Evolutionary conservation across 1,140 invertebrate species (phyloP).

Genomic region (Lanistes nyassanus): DNA sequence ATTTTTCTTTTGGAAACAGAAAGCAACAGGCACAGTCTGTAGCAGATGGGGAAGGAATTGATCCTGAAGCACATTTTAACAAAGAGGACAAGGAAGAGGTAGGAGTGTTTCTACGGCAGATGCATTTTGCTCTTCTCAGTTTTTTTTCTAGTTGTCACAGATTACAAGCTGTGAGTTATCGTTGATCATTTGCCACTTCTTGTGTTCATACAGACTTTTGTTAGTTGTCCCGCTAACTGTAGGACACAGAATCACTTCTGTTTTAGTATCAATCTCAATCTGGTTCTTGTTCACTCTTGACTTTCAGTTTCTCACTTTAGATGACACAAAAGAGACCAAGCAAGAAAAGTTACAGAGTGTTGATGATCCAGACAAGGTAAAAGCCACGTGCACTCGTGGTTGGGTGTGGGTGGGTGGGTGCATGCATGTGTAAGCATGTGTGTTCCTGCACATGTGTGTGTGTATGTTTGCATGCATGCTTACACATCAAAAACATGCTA

Average conservation of each 20-base stretch:
- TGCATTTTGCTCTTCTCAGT: neutral
- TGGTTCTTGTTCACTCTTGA: conserved; percentile 10
- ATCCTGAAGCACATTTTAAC: conserved; percentile 39
- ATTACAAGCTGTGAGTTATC: neutral
- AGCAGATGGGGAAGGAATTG: conserved; percentile 44
- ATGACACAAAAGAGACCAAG: conserved; percentile 53
- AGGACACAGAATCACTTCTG: neutral
- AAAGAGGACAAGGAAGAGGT: conserved; percentile 48
- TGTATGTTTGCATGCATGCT: too few species aligned
- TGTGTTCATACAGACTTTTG: neutral
- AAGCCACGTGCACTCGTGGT: too few species aligned
- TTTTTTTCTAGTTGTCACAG: neutral
- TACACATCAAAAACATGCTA: too few species aligned
- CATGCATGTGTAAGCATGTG: too few species aligned
- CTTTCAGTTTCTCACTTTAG: conserved; percentile 58
- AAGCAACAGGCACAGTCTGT: conserved; percentile 33
- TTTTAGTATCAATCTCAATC: neutral
- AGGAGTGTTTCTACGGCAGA: neutral
- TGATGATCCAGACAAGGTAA: conserved; percentile 34
- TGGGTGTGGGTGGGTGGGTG: too few species aligned
- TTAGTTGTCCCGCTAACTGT: neutral
- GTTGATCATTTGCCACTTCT: neutral
- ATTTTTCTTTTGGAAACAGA: neutral
- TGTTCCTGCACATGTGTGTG: too few species aligned
- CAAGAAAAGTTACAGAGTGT: conserved; percentile 49